Conservation (phyloP, 2,797 vertebrate genomes). For the Cichlasoma orientale region DNA sequence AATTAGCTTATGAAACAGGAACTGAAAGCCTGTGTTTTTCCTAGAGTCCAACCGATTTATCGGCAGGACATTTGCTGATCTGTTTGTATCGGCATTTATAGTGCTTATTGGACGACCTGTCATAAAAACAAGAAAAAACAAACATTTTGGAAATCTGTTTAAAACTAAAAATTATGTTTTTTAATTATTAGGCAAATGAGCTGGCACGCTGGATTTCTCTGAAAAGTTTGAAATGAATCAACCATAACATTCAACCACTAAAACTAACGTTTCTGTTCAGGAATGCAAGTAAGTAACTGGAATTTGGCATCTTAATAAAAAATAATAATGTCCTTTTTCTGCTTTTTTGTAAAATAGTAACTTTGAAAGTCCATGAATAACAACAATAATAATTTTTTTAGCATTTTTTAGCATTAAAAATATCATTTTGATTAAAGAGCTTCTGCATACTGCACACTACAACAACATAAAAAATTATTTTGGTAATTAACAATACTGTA, state of each 20-base stretch:
- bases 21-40: background rate
- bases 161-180: too few species aligned
- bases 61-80: background rate
- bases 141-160: background rate
- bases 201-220: too few species aligned
- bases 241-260: background rate
- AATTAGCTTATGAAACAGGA: background rate
- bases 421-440: too few species aligned
- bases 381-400: background rate
- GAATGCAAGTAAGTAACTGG: background rate
- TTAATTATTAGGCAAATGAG: too few species aligned
- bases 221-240: background rate
- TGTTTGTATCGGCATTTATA: background rate
- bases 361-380: background rate
- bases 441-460: too few species aligned
- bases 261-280: background rate
- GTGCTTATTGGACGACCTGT: background rate
- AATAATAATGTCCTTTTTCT: background rate
- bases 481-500: background rate
- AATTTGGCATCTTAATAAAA: background rate
- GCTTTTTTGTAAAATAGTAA: background rate
- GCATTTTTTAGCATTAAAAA: background rate
- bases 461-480: background rate
- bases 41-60: background rate
- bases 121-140: background rate